These are phyloP conservation scores for Saccostrea echinata DNA, from an alignment of 1,140 invertebrate species.

Conservation along the genomic window DNA sequence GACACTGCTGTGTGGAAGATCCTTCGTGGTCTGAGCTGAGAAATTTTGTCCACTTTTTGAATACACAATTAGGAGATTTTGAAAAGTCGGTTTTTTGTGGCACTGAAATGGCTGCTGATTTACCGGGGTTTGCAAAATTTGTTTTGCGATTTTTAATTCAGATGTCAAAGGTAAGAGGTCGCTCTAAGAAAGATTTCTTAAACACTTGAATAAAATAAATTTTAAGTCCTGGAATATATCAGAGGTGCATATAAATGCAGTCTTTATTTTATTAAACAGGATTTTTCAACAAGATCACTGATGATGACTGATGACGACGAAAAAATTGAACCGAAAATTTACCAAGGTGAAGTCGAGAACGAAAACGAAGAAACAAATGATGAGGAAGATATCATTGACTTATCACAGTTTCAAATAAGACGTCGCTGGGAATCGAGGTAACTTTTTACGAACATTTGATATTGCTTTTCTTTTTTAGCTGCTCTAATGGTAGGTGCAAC, in stretches of 20 bases:
- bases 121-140: constrained; percentile 75
- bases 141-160: constrained; percentile 75
- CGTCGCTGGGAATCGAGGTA: constrained; percentile 75
- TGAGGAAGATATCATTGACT: constrained; percentile 50
- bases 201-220: too few relatives aligned
- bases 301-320: constrained; percentile 73
- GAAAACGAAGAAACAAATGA: constrained; percentile 42
- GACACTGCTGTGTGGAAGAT: constrained; percentile 73
- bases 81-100: constrained; percentile 74
- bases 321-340: constrained; percentile 48
- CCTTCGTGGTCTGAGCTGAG: constrained; percentile 77
- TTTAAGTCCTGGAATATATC: background rate
- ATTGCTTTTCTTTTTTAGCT: too few relatives aligned
- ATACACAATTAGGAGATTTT: constrained; percentile 74
- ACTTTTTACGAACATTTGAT: too few relatives aligned
- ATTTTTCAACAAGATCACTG: constrained; percentile 76
- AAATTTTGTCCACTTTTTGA: constrained; percentile 77
- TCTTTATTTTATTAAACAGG: constrained; percentile 57
- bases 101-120: constrained; percentile 63
- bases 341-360: constrained; percentile 53
- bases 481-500: too few relatives aligned
- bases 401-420: constrained; percentile 65
- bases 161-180: constrained; percentile 75
- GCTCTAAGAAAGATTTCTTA: too few relatives aligned
- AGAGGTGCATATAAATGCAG: too few relatives aligned